Evolutionary conservation across 2,888 invertebrate genomes (phyloP).

Genomic region (Brachypterus glaber): DNA sequence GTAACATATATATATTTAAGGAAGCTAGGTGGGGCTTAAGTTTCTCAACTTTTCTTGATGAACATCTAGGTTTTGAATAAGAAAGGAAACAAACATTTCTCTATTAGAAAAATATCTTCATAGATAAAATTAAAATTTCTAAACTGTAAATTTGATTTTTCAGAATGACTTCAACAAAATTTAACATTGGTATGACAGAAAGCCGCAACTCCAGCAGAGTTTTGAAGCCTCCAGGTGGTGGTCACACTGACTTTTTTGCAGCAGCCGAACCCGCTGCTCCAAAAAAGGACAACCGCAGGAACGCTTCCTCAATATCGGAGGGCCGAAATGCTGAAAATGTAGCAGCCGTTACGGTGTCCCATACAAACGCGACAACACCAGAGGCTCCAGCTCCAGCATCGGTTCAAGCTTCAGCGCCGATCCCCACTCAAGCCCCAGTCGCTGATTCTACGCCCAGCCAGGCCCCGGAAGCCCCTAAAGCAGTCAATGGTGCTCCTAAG

Average conservation of each 20-base stretch:
- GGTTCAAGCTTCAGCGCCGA: constrained; percentile 13
- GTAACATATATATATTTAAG: too few species aligned
- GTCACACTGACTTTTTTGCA: constrained; percentile 40
- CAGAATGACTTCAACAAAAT: constrained; percentile 36
- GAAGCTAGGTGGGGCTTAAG: too few species aligned
- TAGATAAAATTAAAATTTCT: too few species aligned
- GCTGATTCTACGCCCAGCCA: too few species aligned
- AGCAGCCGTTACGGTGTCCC: background rate
- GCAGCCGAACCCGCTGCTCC: constrained; percentile 20
- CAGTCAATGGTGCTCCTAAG: background rate
- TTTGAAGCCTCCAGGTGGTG: constrained; percentile 43
- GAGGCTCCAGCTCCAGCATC: background rate
- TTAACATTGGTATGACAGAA: constrained; percentile 28
- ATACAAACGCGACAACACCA: background rate
- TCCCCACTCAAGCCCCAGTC: constrained; percentile 1
- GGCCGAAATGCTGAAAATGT: constrained; percentile 22
- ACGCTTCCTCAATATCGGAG: constrained; percentile 31
- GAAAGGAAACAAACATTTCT: too few species aligned
- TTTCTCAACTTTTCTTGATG: too few species aligned
- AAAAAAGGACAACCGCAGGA: constrained; percentile 26
- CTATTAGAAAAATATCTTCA: too few species aligned
- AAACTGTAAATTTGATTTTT: constrained; percentile 8
- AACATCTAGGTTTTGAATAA: too few species aligned
- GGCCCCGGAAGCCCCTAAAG: too few species aligned
- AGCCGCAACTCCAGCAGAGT: constrained; percentile 39